Evolutionary conservation across 2,113 vertebrate genomes (phyloP), one percentile per base, ranked within the genome.

Genomic region (Daubentonia madagascariensis): DNA sequence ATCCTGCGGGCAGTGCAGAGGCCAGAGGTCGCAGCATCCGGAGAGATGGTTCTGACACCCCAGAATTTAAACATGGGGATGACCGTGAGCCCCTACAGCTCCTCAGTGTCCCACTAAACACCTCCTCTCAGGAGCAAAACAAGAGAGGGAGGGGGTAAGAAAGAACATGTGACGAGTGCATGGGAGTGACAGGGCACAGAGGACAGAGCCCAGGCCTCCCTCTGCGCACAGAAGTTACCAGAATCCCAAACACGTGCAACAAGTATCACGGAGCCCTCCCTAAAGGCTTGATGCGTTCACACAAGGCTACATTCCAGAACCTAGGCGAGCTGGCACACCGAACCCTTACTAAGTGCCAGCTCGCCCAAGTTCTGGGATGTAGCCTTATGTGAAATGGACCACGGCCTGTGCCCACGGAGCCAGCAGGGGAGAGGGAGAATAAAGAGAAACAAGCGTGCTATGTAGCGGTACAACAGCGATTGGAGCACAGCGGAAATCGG

Each of bases 21-120:
- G 28, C 25, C 37, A 1, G 1, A 79, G 61, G 43, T 54, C 50
- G 2, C 3, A 0, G 45, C 25, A 35, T 5, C 22, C 25, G 7
- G 0, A 32, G 48, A 70, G 75, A 76, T 3, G n/a, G 18, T 8
- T 37, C 57, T 57, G 43, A 54, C 16, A 43, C 54, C 37, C 48
- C n/a, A 57, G 72, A 87, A 89, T 78, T 70, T 72, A 59, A 88
- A 73, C 43, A 50, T 8, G 43, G 83, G 11, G 10, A 12, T 16
- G 43, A 83, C 25, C 43, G 17, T 1, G 52, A 57, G 48, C 79
- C 80, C 70, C 54, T 86, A 20, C 72, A 25, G 30, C 48, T 70
- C 83, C 37, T 85, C 37, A 23, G 57, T 1, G 76, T 20, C 48
- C 37, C 76, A 68, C 48, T 12, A 28, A 32, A 50, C 30, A n/a